Conservation (phyloP, 2,113 vertebrate species). For the Epinephelus cyanopodus region DNA sequence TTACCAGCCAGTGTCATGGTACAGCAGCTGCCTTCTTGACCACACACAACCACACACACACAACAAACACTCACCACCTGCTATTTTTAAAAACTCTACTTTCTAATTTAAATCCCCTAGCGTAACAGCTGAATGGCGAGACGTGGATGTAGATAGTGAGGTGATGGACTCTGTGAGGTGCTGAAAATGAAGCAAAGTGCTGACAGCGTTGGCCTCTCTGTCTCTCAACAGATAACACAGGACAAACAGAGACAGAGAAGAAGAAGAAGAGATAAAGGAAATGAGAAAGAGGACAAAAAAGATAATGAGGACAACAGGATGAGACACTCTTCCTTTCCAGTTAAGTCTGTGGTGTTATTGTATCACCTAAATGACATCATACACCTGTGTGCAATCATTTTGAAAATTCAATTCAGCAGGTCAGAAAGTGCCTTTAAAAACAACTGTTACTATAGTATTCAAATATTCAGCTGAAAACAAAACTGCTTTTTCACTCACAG, state of each 20-base stretch:
- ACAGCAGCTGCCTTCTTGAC: neutral
- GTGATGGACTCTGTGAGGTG: neutral
- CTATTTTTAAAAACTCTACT: neutral
- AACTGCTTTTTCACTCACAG: slow-evolving; percentile 13
- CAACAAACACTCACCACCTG: neutral
- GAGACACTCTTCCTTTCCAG: slow-evolving; percentile 16
- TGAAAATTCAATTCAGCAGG: neutral
- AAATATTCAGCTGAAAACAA: slow-evolving; percentile 1
- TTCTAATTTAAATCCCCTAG: neutral
- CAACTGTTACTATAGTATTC: neutral
- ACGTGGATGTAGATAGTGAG: neutral
- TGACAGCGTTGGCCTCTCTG: neutral
- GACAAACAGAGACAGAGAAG: neutral
- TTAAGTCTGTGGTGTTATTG: slow-evolving; percentile 11
- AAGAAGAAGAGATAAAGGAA: slow-evolving; percentile 8
- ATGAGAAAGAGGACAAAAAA: slow-evolving; percentile 7
- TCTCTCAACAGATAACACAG: neutral
- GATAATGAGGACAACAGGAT: slow-evolving; percentile 49
- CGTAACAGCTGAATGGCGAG: neutral
- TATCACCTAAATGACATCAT: neutral
- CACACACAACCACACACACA: neutral
- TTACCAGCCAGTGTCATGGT: neutral
- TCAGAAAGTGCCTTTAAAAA: neutral
- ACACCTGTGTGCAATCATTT: too few relatives aligned
- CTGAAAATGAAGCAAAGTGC: neutral